These are phyloP conservation scores for Thamnophis elegans DNA, from an alignment of 2,797 vertebrate genomes.

Conservation along the genomic window DNA sequence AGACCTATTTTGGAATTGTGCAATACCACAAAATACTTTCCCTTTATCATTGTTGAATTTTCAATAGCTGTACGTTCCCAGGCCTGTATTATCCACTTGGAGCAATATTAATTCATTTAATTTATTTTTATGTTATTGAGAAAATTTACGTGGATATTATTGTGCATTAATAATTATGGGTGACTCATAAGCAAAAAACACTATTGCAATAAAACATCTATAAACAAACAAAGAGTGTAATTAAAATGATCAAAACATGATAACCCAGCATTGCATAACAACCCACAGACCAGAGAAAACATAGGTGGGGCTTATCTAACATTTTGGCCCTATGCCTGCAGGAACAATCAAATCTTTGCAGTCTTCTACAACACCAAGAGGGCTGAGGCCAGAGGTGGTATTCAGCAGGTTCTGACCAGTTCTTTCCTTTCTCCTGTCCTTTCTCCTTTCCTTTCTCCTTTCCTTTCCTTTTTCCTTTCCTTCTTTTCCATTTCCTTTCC, in stretches of 20 bases:
- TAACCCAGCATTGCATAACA: background rate
- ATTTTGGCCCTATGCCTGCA: background rate
- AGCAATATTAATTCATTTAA: background rate
- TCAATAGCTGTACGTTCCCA: background rate
- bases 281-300: background rate
- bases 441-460: no score
- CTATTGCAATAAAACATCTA: background rate
- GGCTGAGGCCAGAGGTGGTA: background rate
- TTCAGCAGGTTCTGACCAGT: no score
- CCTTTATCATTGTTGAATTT: background rate
- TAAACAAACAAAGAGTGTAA: background rate
- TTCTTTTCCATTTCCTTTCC: no score
- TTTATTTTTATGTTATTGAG: background rate
- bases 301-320: background rate
- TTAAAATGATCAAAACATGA: background rate
- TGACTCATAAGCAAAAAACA: background rate
- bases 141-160: background rate
- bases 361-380: background rate
- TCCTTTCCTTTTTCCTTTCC: no score
- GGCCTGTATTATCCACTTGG: background rate
- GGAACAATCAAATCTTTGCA: background rate
- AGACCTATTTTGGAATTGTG: background rate
- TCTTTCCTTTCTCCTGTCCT: no score
- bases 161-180: background rate
- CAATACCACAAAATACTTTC: background rate